A percentile compares a stretch with the other conserved stretches of the same genome.
phyloP scores from a whole-genome alignment of 2,797 vertebrate genomes.

The Premnoplex brunnescens region DNA sequence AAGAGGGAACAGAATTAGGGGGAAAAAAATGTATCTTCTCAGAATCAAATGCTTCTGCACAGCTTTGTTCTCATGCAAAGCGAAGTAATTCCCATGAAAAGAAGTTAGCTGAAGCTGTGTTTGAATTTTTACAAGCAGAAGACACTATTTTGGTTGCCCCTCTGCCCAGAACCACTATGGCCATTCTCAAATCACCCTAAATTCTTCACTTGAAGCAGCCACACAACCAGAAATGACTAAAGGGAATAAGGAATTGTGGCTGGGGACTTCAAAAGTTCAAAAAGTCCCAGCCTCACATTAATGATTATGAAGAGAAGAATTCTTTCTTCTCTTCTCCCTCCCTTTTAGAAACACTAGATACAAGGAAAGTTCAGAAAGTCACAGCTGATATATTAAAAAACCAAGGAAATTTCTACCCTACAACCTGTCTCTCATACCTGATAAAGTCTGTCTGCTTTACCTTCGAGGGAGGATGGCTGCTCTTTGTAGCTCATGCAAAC shows the following conservation, averaged over 20 bases:
- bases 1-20: not conserved
- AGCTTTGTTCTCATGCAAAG: not conserved
- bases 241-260: not conserved
- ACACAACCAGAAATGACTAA: not conserved
- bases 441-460: not conserved
- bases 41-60: not conserved
- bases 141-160: fast-evolving
- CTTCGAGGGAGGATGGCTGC: not conserved
- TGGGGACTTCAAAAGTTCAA: not conserved
- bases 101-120: not conserved
- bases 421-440: not conserved
- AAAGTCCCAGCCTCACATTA: not conserved
- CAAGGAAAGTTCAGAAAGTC: not conserved
- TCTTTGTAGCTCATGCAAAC: not conserved
- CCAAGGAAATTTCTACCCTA: not conserved
- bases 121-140: not conserved
- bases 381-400: not conserved
- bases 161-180: fast-evolving
- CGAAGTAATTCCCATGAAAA: not conserved
- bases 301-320: not conserved
- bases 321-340: not conserved
- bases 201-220: not conserved
- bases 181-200: not conserved
- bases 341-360: not conserved
- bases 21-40: not conserved